phyloP scores from a whole-genome alignment of 2,113 vertebrate species.

The Gasterosteus nipponicus region DNA sequence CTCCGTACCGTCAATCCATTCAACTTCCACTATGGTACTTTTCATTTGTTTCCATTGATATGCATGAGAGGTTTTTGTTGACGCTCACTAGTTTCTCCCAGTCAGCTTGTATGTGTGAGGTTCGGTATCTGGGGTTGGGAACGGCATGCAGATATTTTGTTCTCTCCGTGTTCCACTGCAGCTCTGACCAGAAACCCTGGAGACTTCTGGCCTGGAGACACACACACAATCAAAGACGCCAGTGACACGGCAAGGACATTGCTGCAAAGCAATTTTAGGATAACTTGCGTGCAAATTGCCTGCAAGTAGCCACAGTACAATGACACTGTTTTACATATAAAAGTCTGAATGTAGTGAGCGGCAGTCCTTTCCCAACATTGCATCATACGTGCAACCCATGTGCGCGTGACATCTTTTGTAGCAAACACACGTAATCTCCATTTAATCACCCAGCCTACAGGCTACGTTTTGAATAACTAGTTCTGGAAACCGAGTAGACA shows the following conservation, averaged over 20 bases:
- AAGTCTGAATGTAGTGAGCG: background rate
- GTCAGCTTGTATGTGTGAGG: conserved; percentile 77
- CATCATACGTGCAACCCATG: background rate
- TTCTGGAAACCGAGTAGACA: background rate
- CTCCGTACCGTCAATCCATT: background rate
- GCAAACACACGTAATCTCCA: background rate
- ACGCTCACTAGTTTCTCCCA: conserved; percentile 77
- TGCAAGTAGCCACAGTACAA: background rate
- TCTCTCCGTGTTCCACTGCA: conserved; percentile 87
- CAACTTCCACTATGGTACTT: background rate
- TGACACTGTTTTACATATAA: conserved; percentile 27
- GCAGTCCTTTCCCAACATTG: background rate
- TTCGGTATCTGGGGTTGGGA: conserved; percentile 84
- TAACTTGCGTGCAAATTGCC: conserved; percentile 1
- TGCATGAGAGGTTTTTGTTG: background rate
- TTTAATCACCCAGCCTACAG: background rate
- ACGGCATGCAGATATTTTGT: conserved; percentile 84
- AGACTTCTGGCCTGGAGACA: conserved; percentile 77
- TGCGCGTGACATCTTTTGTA: background rate
- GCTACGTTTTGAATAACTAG: background rate
- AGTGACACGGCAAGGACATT: conserved; percentile 47
- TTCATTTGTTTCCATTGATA: background rate
- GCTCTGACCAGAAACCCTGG: conserved; percentile 91
- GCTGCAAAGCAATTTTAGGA: conserved; percentile 32
- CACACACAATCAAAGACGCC: background rate